Conservation (phyloP, 2,797 vertebrate genomes). For the Champsocephalus gunnari region DNA sequence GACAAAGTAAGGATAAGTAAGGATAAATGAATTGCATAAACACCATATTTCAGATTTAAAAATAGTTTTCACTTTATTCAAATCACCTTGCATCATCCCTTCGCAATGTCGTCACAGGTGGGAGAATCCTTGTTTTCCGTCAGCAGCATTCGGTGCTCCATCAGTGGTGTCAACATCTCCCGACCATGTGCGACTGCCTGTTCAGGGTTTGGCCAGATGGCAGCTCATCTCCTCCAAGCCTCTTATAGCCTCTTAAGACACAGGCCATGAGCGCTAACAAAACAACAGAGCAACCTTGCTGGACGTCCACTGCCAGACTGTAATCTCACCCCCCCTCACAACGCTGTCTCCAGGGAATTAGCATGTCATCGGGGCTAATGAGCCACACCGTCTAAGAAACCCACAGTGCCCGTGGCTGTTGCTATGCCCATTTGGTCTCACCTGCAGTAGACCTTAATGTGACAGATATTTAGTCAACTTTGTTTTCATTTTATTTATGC, state of each 20-base stretch:
- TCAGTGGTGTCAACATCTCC: slow-evolving; percentile 35
- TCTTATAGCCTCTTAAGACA: slow-evolving; percentile 78
- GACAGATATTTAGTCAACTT: not conserved
- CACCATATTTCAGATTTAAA: not conserved
- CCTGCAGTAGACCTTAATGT: slow-evolving; percentile 36
- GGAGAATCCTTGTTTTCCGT: not conserved
- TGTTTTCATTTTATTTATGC: not conserved
- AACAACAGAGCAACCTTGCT: slow-evolving; percentile 68
- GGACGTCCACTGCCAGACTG: slow-evolving; percentile 47
- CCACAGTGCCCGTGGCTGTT: slow-evolving; percentile 51
- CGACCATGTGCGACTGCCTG: slow-evolving; percentile 43
- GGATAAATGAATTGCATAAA: too few relatives aligned
- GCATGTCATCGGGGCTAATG: slow-evolving; percentile 50
- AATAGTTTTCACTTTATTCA: not conserved
- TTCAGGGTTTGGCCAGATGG: slow-evolving; percentile 75
- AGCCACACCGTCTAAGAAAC: slow-evolving; percentile 45
- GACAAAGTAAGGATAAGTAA: too few relatives aligned
- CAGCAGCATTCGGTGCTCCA: slow-evolving; percentile 4
- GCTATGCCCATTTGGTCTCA: slow-evolving; percentile 47
- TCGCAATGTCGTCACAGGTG: not conserved
- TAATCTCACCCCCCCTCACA: slow-evolving; percentile 59
- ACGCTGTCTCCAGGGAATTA: slow-evolving; percentile 62
- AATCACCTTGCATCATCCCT: not conserved
- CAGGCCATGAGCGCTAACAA: slow-evolving; percentile 53
- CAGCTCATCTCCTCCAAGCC: slow-evolving; percentile 74